Evolutionary conservation across 2,113 vertebrate species (phyloP).

Genomic region (Calypte anna): DNA sequence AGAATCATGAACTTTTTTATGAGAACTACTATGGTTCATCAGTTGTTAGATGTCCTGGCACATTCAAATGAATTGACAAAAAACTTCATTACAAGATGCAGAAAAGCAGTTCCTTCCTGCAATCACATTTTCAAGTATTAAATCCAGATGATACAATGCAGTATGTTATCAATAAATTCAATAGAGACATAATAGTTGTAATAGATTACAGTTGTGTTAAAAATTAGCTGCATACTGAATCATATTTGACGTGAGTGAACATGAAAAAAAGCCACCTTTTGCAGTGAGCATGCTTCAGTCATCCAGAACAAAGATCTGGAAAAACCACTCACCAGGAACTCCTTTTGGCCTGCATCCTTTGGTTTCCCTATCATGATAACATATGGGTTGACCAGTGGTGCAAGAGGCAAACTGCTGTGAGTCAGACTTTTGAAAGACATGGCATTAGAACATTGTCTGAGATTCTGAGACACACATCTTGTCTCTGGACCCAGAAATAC

Average conservation of each 20-base stretch:
- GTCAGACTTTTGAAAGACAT: not conserved
- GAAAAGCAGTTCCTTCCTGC: not conserved
- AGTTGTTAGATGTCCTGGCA: not conserved
- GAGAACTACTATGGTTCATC: not conserved
- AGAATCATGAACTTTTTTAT: not conserved
- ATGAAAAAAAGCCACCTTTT: not conserved
- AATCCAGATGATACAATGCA: not conserved
- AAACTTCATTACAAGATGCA: not conserved
- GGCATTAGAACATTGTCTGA: not conserved
- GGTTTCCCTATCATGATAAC: not conserved
- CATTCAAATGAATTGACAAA: constrained; percentile 13
- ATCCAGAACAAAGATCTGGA: not conserved
- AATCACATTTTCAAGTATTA: not conserved
- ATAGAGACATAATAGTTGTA: not conserved
- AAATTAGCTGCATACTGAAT: not conserved
- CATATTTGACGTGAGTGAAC: not conserved
- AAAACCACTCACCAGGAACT: not conserved
- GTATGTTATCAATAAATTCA: constrained; percentile 6
- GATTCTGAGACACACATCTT: not conserved
- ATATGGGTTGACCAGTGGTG: not conserved
- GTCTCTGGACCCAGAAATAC: not conserved
- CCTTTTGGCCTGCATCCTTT: not conserved
- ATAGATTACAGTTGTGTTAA: not conserved
- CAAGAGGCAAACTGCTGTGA: not conserved
- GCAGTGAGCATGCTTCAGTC: not conserved